Conservation (phyloP, 1,140 invertebrate species). For the Zeugodacus cucurbitae region DNA sequence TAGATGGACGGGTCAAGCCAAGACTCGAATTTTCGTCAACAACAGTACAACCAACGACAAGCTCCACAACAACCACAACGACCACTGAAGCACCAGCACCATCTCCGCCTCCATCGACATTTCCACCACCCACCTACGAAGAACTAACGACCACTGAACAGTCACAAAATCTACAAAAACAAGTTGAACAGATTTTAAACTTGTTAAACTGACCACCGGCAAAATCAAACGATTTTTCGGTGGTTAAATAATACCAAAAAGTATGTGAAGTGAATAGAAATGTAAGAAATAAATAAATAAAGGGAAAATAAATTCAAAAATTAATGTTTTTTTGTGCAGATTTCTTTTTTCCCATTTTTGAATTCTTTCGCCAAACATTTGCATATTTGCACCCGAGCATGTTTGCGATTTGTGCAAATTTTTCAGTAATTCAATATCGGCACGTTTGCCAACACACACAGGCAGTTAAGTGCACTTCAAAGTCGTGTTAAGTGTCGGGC, state of each 20-base stretch:
- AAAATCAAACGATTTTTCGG: slow-evolving; percentile 9
- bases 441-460: neutral
- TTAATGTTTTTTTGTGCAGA: neutral
- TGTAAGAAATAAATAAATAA: neutral
- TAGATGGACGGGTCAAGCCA: slow-evolving; percentile 53
- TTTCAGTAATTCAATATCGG: neutral
- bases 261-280: neutral
- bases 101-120: neutral
- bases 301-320: neutral
- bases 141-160: slow-evolving; percentile 3
- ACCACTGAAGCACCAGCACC: neutral
- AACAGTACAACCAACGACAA: slow-evolving; percentile 38
- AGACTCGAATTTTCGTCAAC: neutral
- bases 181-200: slow-evolving; percentile 42
- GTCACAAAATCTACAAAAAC: neutral
- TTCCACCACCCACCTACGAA: neutral
- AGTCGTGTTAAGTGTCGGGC: neutral
- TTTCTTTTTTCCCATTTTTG: neutral
- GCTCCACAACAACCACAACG: slow-evolving; percentile 30
- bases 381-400: neutral
- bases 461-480: neutral
- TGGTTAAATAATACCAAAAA: neutral
- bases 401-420: neutral
- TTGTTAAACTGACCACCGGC: slow-evolving; percentile 41
- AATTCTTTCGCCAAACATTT: neutral